phyloP scores from a whole-genome alignment of 2,888 invertebrate species.

The Drosophila nr. fundita region DNA sequence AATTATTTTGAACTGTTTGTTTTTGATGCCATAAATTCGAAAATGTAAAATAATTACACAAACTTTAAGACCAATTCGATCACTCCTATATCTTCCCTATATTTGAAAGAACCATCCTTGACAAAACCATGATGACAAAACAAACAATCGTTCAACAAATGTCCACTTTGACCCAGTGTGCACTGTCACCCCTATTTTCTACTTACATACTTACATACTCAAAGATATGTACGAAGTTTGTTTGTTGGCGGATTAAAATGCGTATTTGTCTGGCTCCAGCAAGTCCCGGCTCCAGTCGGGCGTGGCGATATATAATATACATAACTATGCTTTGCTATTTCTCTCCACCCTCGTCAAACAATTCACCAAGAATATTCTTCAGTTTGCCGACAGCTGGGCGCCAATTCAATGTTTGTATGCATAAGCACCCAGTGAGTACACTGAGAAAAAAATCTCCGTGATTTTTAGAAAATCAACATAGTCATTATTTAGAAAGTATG shows the following conservation, averaged over 20 bases:
- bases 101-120: not conserved
- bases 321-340: not conserved
- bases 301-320: not conserved
- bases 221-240: not conserved
- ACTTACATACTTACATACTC: not conserved
- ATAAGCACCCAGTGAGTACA: not conserved
- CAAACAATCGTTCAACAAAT: not conserved
- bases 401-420: slow-evolving; percentile 5
- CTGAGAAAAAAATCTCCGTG: not conserved
- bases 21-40: not conserved
- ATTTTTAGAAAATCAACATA: not conserved
- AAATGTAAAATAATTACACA: not conserved
- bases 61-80: not conserved
- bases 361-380: slow-evolving; percentile 2
- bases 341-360: not conserved
- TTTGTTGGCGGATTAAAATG: not conserved
- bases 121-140: not conserved
- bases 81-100: not conserved
- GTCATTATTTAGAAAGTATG: not conserved
- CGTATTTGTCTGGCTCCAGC: not conserved
- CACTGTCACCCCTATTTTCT: not conserved
- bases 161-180: not conserved
- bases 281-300: not conserved
- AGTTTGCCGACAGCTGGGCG: slow-evolving; percentile 2
- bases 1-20: not conserved